Conservation (phyloP, 1,140 invertebrate species). For the Campoletis sonorensis region DNA sequence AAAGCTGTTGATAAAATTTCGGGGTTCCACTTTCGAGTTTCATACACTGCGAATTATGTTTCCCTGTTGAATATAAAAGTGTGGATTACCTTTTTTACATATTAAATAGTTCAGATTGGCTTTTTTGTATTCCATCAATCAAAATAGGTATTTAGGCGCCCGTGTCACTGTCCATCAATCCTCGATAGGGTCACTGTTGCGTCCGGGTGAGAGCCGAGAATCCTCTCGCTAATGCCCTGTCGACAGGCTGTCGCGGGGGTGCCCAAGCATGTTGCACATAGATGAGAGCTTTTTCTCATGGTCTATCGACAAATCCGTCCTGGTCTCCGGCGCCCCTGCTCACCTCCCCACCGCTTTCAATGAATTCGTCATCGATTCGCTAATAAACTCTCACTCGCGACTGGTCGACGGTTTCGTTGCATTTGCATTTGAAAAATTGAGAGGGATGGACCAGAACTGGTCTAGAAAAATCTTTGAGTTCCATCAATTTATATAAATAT, state of each 20-base stretch:
- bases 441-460: background rate
- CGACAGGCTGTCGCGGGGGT: conserved; percentile 45
- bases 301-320: conserved; percentile 34
- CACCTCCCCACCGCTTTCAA: too few relatives aligned
- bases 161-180: background rate
- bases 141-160: background rate
- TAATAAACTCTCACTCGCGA: background rate
- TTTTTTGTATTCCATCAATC: background rate
- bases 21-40: too few relatives aligned
- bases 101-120: background rate
- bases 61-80: background rate
- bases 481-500: too few relatives aligned
- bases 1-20: too few relatives aligned
- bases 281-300: conserved; percentile 30
- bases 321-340: conserved; percentile 9
- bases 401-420: background rate
- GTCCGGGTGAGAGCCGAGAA: conserved; percentile 36
- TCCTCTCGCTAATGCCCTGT: conserved; percentile 55
- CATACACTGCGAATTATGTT: background rate
- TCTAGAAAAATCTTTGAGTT: too few relatives aligned
- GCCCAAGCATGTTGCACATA: background rate
- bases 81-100: background rate
- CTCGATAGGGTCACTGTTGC: background rate
- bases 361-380: conserved; percentile 32
- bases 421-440: conserved; percentile 16